Evolutionary conservation across 2,797 vertebrate genomes (phyloP), one percentile per base, ranked within the genome.

Genomic region (Natrix natrix): DNA sequence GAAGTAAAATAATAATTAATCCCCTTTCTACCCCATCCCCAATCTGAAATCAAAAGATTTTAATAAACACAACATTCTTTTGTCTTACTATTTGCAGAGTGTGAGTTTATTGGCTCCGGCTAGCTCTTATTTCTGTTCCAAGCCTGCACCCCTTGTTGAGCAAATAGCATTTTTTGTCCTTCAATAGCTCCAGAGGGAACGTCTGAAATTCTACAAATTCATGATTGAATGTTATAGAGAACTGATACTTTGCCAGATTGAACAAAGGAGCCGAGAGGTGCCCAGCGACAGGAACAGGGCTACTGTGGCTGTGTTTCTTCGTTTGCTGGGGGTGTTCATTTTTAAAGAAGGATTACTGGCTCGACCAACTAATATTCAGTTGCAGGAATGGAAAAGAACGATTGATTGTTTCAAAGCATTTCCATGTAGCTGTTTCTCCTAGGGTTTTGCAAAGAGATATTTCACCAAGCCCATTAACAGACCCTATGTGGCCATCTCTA

Each of bases 221-320:
- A 96, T 96, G 94, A 91, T 93, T 86, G 83, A 89, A 91, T 91
- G 93, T 94, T 74, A 94, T 93, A 93, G 95, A 95, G 95, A 96
- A 96, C 87, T 86, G 94, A 96, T 94, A 92, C 94, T 94, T 93
- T 96, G 94, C 93, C 95, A 95, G 94, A 60, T 60, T 32, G 90
- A 91, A 92, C 91, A 93, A 86, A 95, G 52, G 59, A 56, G 54
- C 87, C 74, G 90, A 37, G 86, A 91, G 89, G 92, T 88, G 86
- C 94, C 88, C 92, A 93, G 55, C 54, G 48, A 94, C 92, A 92
- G 92, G 59, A 90, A 17, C 37, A 0, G 5, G 91, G 93, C 92
- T 92, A 60, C 69, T 37, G 83, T 59, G 55, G 0, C 86, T 95
- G 57, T 56, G 12, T 91, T 92, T 87, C 55, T 95, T 88, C 91